These are phyloP conservation scores for Pachycephus smyrnensis DNA, from an alignment of 2,888 invertebrate genomes.

Conservation along the genomic window DNA sequence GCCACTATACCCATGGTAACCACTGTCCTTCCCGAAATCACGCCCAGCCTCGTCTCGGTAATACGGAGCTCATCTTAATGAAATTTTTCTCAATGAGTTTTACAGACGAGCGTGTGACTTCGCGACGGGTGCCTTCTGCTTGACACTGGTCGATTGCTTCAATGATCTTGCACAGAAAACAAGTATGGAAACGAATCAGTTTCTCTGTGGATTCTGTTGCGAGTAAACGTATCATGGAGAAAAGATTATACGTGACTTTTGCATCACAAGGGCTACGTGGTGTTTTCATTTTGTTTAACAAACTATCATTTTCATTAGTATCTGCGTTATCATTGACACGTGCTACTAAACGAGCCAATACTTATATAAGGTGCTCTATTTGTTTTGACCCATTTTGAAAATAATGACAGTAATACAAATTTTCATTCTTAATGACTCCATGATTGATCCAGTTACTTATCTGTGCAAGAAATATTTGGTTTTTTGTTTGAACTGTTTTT, in stretches of 20 bases:
- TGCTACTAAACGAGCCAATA: background rate
- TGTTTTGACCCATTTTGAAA: background rate
- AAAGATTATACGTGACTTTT: background rate
- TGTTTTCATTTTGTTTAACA: background rate
- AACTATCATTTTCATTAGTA: background rate
- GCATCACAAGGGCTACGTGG: background rate
- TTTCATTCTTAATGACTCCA: background rate
- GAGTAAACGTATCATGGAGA: background rate
- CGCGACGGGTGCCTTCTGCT: slow-evolving; percentile 39
- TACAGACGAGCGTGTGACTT: slow-evolving; percentile 47
- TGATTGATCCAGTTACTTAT: background rate
- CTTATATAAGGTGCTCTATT: no score
- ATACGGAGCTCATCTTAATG: slow-evolving; percentile 16
- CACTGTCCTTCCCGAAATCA: slow-evolving; percentile 54
- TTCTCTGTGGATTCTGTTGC: background rate
- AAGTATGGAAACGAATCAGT: background rate
- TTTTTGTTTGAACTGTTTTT: no score
- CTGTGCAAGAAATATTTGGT: background rate
- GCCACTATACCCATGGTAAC: slow-evolving; percentile 65
- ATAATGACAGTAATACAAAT: background rate
- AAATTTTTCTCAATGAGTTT: slow-evolving; percentile 31
- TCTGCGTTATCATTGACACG: background rate
- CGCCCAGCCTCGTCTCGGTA: slow-evolving; percentile 36
- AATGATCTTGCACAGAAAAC: slow-evolving; percentile 35
- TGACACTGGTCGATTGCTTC: slow-evolving; percentile 28